Conservation (phyloP, 2,888 invertebrate species). For the Phengaris alcon region DNA sequence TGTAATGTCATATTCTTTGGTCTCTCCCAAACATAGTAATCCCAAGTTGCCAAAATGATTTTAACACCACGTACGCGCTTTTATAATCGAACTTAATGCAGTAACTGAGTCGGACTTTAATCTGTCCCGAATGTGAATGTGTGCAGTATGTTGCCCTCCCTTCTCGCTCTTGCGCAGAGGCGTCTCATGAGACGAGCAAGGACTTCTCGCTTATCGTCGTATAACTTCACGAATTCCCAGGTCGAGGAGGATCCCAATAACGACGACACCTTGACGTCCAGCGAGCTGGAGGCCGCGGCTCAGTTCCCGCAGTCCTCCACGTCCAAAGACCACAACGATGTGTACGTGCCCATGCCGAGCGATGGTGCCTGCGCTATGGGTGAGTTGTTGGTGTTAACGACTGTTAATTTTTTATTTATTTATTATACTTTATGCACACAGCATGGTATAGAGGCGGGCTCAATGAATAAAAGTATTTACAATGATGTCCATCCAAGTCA, state of each 20-base stretch:
- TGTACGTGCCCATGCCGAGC: conserved; percentile 52
- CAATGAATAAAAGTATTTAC: no score
- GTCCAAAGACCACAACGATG: conserved; percentile 46
- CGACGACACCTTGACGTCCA: conserved; percentile 56
- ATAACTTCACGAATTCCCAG: conserved; percentile 39
- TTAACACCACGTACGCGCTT: no score
- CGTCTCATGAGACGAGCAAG: neutral
- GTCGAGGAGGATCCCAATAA: conserved; percentile 60
- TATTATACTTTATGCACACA: no score
- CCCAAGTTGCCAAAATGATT: no score
- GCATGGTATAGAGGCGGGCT: no score
- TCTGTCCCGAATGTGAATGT: no score
- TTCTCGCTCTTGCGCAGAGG: neutral
- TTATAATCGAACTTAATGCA: no score
- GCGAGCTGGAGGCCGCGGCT: conserved; percentile 49
- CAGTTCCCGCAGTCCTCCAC: conserved; percentile 39
- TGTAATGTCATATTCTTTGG: no score
- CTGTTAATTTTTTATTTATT: neutral
- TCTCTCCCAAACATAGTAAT: no score
- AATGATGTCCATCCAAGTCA: no score
- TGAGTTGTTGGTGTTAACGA: neutral
- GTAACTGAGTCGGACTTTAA: no score
- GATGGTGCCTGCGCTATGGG: conserved; percentile 56
- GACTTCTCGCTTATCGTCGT: conserved; percentile 7
- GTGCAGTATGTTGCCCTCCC: neutral